These are phyloP conservation scores for Synanceia verrucosa DNA, from an alignment of 2,797 vertebrate species.

Conservation along the genomic window DNA sequence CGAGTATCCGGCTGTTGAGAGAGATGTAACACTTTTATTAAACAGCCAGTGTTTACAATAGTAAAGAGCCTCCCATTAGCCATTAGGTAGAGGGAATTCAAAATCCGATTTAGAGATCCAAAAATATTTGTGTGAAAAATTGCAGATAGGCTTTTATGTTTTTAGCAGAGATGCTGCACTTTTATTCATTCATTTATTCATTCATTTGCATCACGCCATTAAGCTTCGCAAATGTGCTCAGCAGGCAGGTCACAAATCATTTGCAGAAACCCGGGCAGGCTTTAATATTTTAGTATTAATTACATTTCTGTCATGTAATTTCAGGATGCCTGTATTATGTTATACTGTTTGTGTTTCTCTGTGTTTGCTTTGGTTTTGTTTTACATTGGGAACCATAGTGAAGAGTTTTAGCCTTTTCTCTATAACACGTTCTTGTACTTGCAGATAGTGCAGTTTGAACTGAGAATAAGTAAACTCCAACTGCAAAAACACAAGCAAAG, in stretches of 20 bases:
- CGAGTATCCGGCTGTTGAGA: conserved; percentile 2
- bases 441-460: conserved; percentile 2
- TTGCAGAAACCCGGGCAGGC: conserved; percentile 13
- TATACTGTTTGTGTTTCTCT: background rate
- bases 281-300: conserved; percentile 47
- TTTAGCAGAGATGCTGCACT: background rate
- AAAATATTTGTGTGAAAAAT: conserved; percentile 21
- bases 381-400: background rate
- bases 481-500: conserved; percentile 14
- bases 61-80: conserved; percentile 11
- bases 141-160: conserved; percentile 31
- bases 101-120: conserved; percentile 22
- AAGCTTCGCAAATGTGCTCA: conserved; percentile 15
- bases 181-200: conserved; percentile 56
- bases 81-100: background rate
- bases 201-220: conserved; percentile 46
- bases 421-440: background rate
- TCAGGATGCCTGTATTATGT: background rate
- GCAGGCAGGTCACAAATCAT: conserved; percentile 47
- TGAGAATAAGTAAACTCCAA: conserved; percentile 17
- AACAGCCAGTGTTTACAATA: background rate
- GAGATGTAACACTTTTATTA: conserved; percentile 18
- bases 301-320: conserved; percentile 20
- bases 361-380: conserved; percentile 28
- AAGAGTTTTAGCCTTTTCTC: conserved; percentile 20